These are phyloP conservation scores for Zeus faber DNA, from an alignment of 2,113 vertebrate genomes.

Conservation along the genomic window DNA sequence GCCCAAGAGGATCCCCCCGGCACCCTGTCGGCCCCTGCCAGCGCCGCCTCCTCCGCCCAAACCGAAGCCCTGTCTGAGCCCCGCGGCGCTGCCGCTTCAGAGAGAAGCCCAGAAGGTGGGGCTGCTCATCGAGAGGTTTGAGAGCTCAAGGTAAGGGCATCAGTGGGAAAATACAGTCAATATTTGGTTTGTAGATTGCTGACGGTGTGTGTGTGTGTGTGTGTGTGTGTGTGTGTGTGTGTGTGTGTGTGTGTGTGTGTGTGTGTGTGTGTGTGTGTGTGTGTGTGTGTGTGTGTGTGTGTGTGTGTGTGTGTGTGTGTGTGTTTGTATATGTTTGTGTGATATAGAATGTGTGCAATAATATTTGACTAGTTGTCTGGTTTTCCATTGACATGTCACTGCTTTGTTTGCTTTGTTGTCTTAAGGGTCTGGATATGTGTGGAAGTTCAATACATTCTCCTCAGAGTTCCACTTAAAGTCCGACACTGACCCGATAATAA, in stretches of 20 bases:
- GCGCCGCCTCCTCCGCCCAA: slow-evolving; percentile 72
- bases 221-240: not conserved
- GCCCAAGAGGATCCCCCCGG: slow-evolving; percentile 76
- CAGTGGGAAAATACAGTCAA: not conserved
- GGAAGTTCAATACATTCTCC: no score
- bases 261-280: not conserved
- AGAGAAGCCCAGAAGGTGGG: slow-evolving; percentile 72
- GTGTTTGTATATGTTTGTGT: not conserved
- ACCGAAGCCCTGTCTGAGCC: slow-evolving; percentile 64
- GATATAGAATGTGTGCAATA: not conserved
- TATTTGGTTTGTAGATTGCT: not conserved
- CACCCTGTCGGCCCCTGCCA: slow-evolving; percentile 77
- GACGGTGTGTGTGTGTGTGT: not conserved
- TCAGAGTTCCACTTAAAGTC: no score
- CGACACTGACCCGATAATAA: no score
- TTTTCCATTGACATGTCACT: no score
- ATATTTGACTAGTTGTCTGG: not conserved
- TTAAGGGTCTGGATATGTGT: no score
- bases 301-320: no score
- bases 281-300: no score
- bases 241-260: not conserved
- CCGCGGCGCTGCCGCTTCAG: slow-evolving; percentile 51
- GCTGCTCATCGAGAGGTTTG: slow-evolving; percentile 80
- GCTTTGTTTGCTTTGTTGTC: no score
- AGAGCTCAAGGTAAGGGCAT: slow-evolving; percentile 76